A percentile compares a stretch with the other conserved stretches of the same genome.
phyloP scores from a whole-genome alignment of 1,140 invertebrate genomes.

The Zaprionus taronus region DNA sequence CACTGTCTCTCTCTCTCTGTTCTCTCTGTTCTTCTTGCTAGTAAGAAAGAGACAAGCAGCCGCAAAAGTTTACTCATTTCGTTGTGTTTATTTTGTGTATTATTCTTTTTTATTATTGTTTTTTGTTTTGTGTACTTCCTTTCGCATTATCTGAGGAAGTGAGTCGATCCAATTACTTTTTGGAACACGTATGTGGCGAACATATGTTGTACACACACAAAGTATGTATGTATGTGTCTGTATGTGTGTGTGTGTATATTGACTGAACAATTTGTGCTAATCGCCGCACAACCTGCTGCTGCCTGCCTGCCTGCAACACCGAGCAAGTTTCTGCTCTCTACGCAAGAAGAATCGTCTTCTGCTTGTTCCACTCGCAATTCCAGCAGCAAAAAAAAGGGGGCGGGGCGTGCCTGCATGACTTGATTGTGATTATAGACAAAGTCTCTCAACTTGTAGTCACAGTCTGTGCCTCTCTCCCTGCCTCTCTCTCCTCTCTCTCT shows the following conservation, averaged over 20 bases:
- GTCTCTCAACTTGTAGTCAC: conserved; percentile 22
- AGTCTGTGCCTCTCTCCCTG: conserved; percentile 33
- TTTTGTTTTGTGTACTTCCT: conserved; percentile 25
- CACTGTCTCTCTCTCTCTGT: background rate
- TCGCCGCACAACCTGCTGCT: conserved; percentile 5
- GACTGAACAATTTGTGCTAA: conserved; percentile 13
- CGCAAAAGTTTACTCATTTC: conserved; percentile 4
- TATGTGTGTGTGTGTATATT: background rate
- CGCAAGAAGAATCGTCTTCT: background rate
- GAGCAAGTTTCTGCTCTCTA: background rate
- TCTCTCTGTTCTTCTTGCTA: background rate
- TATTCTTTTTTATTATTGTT: conserved; percentile 10
- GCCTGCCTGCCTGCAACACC: background rate
- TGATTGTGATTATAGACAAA: conserved; percentile 71
- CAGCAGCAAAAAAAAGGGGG: background rate
- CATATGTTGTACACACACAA: conserved; percentile 1
- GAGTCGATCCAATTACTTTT: conserved; percentile 38
- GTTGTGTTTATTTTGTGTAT: background rate
- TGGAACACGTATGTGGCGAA: conserved; percentile 2
- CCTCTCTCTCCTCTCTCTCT: background rate
- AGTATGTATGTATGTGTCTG: too few relatives aligned
- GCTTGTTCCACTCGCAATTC: background rate
- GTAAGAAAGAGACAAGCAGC: background rate
- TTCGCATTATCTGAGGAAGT: conserved; percentile 37
- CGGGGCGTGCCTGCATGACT: conserved; percentile 64